Conservation (phyloP, 1,140 invertebrate species). For the Drosophila varians region DNA sequence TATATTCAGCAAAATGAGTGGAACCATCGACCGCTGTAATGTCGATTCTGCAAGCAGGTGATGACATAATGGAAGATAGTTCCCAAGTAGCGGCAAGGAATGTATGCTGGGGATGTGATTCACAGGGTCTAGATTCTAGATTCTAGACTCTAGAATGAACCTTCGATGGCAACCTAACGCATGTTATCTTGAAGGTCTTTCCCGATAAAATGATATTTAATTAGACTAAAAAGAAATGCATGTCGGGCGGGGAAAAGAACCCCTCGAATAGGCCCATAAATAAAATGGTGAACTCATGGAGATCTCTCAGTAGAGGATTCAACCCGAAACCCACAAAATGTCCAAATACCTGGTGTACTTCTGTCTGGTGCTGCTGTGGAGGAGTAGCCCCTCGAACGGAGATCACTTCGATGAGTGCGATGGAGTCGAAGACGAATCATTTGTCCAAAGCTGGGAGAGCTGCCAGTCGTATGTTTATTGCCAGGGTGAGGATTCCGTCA, state of each 20-base stretch:
- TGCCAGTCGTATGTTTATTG: slow-evolving; percentile 76
- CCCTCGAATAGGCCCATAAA: slow-evolving; percentile 44
- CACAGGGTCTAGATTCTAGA: slow-evolving; percentile 25
- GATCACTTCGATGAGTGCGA: slow-evolving; percentile 66
- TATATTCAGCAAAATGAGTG: slow-evolving; percentile 50
- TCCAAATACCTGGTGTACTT: slow-evolving; percentile 35
- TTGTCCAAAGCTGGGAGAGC: slow-evolving; percentile 62
- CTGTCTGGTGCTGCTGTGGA: slow-evolving; percentile 21
- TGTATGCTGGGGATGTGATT: slow-evolving; percentile 27
- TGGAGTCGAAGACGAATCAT: slow-evolving; percentile 37
- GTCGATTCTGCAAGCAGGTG: slow-evolving; percentile 38
- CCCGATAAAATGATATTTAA: slow-evolving; percentile 58
- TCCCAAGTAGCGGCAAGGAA: slow-evolving; percentile 1
- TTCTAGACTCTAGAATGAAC: slow-evolving; percentile 25
- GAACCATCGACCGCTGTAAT: slow-evolving; percentile 58
- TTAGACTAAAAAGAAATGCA: slow-evolving; percentile 73
- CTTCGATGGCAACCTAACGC: neutral
- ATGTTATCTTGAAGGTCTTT: slow-evolving; percentile 45
- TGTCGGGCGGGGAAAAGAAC: slow-evolving; percentile 21
- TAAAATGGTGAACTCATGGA: slow-evolving; percentile 12
- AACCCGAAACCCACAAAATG: slow-evolving; percentile 41
- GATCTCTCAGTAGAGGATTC: slow-evolving; percentile 47
- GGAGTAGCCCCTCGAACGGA: slow-evolving; percentile 6
- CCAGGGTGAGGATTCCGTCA: slow-evolving; percentile 60
- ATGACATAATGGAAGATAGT: slow-evolving; percentile 65